phyloP scores from a whole-genome alignment of 2,797 vertebrate genomes.

The Bradypodion pumilum region DNA sequence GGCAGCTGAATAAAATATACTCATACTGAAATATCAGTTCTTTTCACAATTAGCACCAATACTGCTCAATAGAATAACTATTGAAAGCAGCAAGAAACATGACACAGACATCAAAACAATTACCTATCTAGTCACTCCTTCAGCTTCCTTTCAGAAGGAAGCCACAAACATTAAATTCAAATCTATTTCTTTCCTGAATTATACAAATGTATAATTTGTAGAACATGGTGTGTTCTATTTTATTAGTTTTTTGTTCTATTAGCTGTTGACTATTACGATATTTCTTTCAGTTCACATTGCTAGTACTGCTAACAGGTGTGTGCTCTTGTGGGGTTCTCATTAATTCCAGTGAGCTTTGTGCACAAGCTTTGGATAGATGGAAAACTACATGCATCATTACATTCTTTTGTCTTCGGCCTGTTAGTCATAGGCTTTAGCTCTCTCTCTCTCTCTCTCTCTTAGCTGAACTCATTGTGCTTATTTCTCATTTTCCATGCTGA shows the following conservation, averaged over 20 bases:
- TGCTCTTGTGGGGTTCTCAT: neutral
- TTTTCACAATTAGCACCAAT: too few relatives aligned
- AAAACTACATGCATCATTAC: neutral
- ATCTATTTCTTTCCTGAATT: too few relatives aligned
- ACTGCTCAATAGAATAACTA: too few relatives aligned
- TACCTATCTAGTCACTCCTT: too few relatives aligned
- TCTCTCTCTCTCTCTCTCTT: too few relatives aligned
- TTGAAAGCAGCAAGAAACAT: too few relatives aligned
- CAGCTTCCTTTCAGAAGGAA: too few relatives aligned
- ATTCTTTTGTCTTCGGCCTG: neutral
- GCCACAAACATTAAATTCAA: too few relatives aligned
- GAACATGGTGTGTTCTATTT: slow-evolving; percentile 55
- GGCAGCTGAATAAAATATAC: too few relatives aligned
- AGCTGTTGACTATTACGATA: neutral
- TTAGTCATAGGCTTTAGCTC: neutral
- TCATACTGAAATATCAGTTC: too few relatives aligned
- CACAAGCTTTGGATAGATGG: neutral
- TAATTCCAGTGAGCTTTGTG: neutral
- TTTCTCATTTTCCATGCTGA: slow-evolving; percentile 12
- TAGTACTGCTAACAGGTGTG: neutral
- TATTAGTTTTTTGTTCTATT: slow-evolving; percentile 23
- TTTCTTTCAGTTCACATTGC: neutral
- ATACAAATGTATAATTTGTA: too few relatives aligned
- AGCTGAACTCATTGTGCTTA: slow-evolving; percentile 34
- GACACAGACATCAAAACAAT: too few relatives aligned